Percentiles rank a stretch among this genome's conserved stretches.
phyloP scores from a whole-genome alignment of 1,140 invertebrate species.

The Spodoptera litura region DNA sequence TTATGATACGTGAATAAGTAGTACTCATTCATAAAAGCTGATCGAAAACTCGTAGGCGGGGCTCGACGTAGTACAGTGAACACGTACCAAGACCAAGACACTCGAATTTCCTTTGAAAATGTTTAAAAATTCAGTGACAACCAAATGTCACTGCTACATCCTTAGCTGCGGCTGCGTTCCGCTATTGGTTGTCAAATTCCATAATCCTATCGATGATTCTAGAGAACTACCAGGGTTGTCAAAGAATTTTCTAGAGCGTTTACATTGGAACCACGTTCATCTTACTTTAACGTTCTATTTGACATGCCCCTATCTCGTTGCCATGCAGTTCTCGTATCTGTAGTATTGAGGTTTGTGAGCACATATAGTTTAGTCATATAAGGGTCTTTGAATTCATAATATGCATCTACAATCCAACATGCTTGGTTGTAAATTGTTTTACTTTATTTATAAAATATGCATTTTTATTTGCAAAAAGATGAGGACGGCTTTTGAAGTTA shows the following conservation, averaged over 20 bases:
- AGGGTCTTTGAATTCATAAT: slow-evolving; percentile 9
- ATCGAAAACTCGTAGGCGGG: no score
- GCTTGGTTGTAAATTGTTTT: no score
- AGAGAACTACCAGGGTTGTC: not conserved
- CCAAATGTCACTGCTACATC: no score
- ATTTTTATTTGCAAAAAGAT: no score
- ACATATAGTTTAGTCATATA: not conserved
- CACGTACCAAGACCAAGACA: no score
- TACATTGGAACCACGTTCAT: slow-evolving; percentile 4
- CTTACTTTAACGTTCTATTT: slow-evolving; percentile 28
- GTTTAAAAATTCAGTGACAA: no score
- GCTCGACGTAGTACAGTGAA: no score
- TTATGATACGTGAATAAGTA: no score
- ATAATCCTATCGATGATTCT: not conserved
- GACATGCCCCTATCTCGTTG: slow-evolving; percentile 35
- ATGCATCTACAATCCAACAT: not conserved
- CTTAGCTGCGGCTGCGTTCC: not conserved
- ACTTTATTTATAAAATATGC: no score
- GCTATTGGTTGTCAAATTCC: not conserved
- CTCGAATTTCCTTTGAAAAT: no score
- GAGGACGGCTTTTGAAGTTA: no score
- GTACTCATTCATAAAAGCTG: no score
- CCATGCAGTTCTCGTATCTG: slow-evolving; percentile 23
- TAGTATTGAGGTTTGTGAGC: slow-evolving; percentile 2
- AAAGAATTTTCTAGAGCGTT: slow-evolving; percentile 1